phyloP scores from a whole-genome alignment of 2,888 invertebrate genomes.

The Empis stercorea region DNA sequence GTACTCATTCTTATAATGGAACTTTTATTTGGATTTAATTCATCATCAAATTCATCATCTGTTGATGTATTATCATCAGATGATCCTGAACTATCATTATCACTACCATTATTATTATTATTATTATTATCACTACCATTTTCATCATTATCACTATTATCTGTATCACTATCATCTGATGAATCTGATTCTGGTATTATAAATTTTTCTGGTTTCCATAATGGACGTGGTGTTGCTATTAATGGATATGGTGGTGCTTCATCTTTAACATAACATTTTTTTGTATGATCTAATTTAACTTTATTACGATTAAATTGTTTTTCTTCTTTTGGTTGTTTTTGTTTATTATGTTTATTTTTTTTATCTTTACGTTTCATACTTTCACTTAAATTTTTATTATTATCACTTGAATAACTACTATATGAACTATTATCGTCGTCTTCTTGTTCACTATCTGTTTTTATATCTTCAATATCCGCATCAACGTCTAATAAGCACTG shows the following conservation, averaged over 20 bases:
- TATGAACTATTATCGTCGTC: constrained; percentile 25
- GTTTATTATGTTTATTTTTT: constrained; percentile 28
- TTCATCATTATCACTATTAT: constrained; percentile 26
- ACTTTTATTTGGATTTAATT: constrained; percentile 14
- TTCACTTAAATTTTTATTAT: constrained; percentile 26
- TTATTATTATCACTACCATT: constrained; percentile 26
- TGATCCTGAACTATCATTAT: constrained; percentile 10
- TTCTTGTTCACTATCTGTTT: constrained; percentile 27
- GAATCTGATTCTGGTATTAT: constrained; percentile 38
- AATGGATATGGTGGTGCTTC: constrained; percentile 43
- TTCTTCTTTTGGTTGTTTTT: constrained; percentile 28
- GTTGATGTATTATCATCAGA: not conserved
- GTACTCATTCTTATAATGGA: constrained; percentile 47
- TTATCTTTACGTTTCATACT: constrained; percentile 32
- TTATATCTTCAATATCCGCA: constrained; percentile 35
- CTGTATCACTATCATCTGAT: constrained; percentile 33
- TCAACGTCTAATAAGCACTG: constrained; percentile 36
- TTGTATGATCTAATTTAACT: constrained; percentile 32
- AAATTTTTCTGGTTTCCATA: constrained; percentile 41
- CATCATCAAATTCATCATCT: constrained; percentile 24
- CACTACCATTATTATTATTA: constrained; percentile 18
- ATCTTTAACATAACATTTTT: constrained; percentile 39
- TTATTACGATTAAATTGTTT: constrained; percentile 35
- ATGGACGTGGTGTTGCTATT: constrained; percentile 48
- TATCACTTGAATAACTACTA: constrained; percentile 27